Percentiles rank a stretch among this genome's conserved stretches.
These are phyloP conservation scores for Ooceraea biroi DNA, from an alignment of 1,140 invertebrate species.

Conservation along the genomic window DNA sequence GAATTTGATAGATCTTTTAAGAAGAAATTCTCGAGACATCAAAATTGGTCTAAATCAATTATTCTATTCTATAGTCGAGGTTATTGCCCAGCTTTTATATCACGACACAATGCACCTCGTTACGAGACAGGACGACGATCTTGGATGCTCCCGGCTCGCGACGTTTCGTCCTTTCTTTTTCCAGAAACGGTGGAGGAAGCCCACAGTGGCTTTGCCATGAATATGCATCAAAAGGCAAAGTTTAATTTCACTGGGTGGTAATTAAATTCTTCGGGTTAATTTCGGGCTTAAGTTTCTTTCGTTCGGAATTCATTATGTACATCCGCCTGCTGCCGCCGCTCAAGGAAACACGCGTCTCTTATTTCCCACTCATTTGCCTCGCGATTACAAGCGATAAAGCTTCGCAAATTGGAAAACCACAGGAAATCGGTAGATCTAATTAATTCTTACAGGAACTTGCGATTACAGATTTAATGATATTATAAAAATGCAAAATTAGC, in stretches of 20 bases:
- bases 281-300: conserved; percentile 53
- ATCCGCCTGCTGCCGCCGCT: conserved; percentile 9
- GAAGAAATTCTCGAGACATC: neutral
- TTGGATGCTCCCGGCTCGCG: neutral
- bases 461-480: neutral
- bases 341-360: conserved; percentile 44
- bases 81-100: conserved; percentile 45
- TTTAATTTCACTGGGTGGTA: conserved; percentile 65
- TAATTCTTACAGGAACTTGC: neutral
- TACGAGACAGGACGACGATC: conserved; percentile 10
- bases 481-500: conserved; percentile 16
- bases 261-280: conserved; percentile 69
- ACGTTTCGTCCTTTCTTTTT: conserved; percentile 6
- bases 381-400: conserved; percentile 36
- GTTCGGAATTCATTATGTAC: conserved; percentile 41
- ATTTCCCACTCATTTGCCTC: conserved; percentile 49
- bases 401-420: conserved; percentile 25
- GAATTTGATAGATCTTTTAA: neutral
- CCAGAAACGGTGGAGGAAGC: conserved; percentile 8
- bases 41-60: conserved; percentile 14
- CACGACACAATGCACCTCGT: conserved; percentile 41
- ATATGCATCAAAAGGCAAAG: conserved; percentile 67
- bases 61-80: conserved; percentile 37
- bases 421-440: conserved; percentile 18
- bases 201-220: conserved; percentile 41